Percentiles rank a stretch among this genome's conserved stretches.
These are phyloP conservation scores for Mesocentrotus franciscanus DNA, from an alignment of 53 echinoderm and acorn worm genomes.

Conservation along the genomic window DNA sequence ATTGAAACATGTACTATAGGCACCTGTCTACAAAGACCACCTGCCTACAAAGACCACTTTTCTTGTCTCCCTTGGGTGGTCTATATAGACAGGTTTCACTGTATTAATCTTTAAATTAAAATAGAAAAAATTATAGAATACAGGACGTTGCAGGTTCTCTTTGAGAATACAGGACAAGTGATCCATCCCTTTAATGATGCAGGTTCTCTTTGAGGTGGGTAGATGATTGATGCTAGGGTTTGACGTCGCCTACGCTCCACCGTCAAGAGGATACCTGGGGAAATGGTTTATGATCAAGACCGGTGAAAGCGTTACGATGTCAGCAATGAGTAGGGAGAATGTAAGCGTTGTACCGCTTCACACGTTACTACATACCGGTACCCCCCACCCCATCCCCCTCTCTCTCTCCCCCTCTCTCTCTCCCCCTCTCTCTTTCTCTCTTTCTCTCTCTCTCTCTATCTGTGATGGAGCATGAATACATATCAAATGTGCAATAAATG, in stretches of 20 bases:
- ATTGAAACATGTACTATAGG: too few relatives aligned
- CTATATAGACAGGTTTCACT: too few relatives aligned
- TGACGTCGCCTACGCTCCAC: background rate
- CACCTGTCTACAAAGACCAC: too few relatives aligned
- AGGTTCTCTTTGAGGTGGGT: background rate
- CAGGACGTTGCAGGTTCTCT: background rate
- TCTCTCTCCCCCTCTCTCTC: too few relatives aligned
- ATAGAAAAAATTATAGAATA: too few relatives aligned
- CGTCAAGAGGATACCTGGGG: background rate
- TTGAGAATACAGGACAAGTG: background rate
- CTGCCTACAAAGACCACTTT: too few relatives aligned
- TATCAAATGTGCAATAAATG: background rate
- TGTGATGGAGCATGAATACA: background rate
- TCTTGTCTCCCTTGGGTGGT: too few relatives aligned
- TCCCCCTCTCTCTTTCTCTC: too few relatives aligned
- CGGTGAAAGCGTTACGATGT: background rate
- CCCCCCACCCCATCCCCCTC: too few relatives aligned
- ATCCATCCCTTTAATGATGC: background rate
- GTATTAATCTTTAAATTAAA: too few relatives aligned
- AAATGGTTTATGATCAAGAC: slow-evolving; percentile 12
- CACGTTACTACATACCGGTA: background rate
- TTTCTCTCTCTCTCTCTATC: background rate
- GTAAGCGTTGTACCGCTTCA: background rate
- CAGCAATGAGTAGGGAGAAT: background rate
- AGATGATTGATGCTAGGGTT: slow-evolving; percentile 15